Evolutionary conservation across 2,113 vertebrate genomes (phyloP).

Genomic region (Danionella cerebrum): DNA sequence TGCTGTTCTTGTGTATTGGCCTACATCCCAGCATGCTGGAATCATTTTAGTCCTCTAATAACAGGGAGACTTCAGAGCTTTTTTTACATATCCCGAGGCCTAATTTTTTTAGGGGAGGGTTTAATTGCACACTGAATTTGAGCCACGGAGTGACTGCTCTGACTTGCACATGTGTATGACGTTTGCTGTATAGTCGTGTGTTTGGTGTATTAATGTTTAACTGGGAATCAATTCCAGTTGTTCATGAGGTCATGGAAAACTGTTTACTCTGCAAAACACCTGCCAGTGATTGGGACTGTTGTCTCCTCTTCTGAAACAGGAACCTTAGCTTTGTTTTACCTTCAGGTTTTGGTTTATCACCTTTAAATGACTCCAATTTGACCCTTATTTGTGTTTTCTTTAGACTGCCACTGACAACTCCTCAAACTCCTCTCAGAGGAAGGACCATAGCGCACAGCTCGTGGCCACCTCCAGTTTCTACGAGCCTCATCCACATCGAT

Average conservation of each 20-base stretch:
- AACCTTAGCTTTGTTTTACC: background rate
- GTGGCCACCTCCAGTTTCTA: conserved; percentile 80
- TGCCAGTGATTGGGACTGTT: conserved; percentile 18
- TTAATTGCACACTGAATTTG: conserved; percentile 33
- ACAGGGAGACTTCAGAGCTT: conserved; percentile 35
- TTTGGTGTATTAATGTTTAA: conserved; percentile 8
- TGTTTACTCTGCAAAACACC: conserved; percentile 22
- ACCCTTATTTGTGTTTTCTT: conserved; percentile 19
- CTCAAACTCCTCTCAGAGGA: conserved; percentile 40
- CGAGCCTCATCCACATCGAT: conserved; percentile 77
- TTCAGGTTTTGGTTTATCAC: background rate
- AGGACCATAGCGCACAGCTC: conserved; percentile 57
- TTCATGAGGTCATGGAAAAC: conserved; percentile 35
- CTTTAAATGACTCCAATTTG: background rate
- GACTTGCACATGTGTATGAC: background rate
- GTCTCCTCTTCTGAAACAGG: background rate
- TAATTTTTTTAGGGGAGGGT: conserved; percentile 1
- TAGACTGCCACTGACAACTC: conserved; percentile 39
- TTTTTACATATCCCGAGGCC: conserved; percentile 27
- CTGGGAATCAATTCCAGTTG: conserved; percentile 5
- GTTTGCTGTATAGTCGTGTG: background rate
- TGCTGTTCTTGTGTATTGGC: conserved; percentile 27
- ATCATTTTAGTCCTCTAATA: conserved; percentile 40
- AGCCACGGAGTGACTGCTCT: conserved; percentile 20
- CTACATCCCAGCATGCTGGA: conserved; percentile 33